Evolutionary conservation across 2,888 invertebrate genomes (phyloP), one percentile per base, ranked within the genome.

Genomic region (Perizoma affinitatum): DNA sequence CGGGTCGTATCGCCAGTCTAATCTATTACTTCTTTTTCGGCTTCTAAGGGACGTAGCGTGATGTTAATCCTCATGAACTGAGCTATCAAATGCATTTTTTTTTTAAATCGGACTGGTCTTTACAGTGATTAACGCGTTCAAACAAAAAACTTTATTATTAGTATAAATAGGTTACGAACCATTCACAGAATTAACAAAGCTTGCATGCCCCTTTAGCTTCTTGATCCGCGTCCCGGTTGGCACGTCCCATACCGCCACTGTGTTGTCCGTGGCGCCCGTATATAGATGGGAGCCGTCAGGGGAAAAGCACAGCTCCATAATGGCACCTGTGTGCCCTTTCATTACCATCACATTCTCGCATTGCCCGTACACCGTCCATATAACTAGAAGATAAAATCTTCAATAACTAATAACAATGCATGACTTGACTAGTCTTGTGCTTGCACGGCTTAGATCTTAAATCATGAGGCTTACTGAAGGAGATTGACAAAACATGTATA

Each of bases 321-420:
- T 93, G 2, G 99, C 98, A 0, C 99, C 99, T 0, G 96, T 97
- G 87, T 99, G 99, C 0, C 99, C 99, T 11, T 95, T 95, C 95
- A 99, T 95, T 22, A 96, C 95, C 75, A 97, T 96, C 68, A 98
- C 95, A 84, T 99, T 99, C 78, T 99, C 98, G 87, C 99, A 99
- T 82, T 99, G 98, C 0, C 98, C 99, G 79, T 98, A 98, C 0
- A 98, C 98, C 83, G 96, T 97, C 99, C 99, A 99, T 67, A 99
- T 89, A 85, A 95, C 97, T 97, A 22, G 22, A 22, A 22, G 22
- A 22, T 22, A 22, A 22, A 22, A 22, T 22, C 22, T 22, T 22
- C 22, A 3, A 22, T 22, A 22, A 22, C 1, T 22, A 22, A 22
- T 2, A 22, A 22, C 22, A 22, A n/a, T n/a, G n/a, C n/a, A n/a